phyloP scores from a whole-genome alignment of 2,888 invertebrate species.

The Heliconius charithonia region DNA sequence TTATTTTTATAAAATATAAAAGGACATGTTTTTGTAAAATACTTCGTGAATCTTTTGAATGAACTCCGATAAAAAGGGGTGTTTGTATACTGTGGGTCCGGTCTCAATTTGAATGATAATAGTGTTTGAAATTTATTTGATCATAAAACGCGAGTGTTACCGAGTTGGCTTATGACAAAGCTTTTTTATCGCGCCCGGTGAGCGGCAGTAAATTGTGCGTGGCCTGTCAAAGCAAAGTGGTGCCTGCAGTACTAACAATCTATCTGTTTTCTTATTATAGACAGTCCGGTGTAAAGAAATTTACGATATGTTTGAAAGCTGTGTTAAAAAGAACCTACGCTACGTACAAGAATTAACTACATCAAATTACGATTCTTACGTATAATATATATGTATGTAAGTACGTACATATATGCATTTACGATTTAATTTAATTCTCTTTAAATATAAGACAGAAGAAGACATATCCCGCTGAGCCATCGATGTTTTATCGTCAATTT shows the following conservation, averaged over 20 bases:
- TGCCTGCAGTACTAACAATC: constrained; percentile 37
- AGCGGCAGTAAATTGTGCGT: constrained; percentile 79
- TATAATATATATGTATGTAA: background rate
- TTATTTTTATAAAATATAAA: constrained; percentile 49
- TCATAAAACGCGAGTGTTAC: constrained; percentile 79
- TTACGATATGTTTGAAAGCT: background rate
- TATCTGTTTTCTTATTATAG: constrained; percentile 40
- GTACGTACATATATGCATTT: background rate
- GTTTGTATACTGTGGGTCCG: constrained; percentile 76
- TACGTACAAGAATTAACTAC: background rate
- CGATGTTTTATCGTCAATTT: constrained; percentile 54
- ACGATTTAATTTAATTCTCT: background rate
- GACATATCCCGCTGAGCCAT: constrained; percentile 40
- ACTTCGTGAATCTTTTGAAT: constrained; percentile 70
- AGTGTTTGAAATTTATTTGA: constrained; percentile 82
- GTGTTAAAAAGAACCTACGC: background rate
- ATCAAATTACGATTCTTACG: background rate
- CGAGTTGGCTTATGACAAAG: constrained; percentile 76
- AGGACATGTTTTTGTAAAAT: constrained; percentile 67
- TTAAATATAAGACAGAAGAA: constrained; percentile 22
- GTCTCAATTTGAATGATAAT: constrained; percentile 81
- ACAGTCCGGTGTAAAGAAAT: background rate
- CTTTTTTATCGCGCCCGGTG: constrained; percentile 76
- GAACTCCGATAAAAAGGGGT: constrained; percentile 70
- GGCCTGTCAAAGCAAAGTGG: constrained; percentile 70